Conservation (phyloP, 1,140 invertebrate species). For the Drosophila grimshawi region DNA sequence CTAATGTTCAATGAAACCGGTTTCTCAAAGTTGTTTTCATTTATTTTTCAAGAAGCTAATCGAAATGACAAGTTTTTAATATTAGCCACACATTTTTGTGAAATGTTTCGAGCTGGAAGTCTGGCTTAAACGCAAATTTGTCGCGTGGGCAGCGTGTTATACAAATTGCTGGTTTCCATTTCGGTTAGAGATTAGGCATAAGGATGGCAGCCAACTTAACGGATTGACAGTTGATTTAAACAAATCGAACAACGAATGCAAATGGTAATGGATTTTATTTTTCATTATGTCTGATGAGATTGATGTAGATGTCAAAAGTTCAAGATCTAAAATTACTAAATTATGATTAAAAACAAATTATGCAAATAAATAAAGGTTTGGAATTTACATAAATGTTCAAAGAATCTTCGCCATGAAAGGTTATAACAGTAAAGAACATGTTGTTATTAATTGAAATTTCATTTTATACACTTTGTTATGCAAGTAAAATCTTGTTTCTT, state of each 20-base stretch:
- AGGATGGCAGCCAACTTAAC: background rate
- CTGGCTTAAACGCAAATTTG: conserved; percentile 47
- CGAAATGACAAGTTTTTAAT: conserved; percentile 74
- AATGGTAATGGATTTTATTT: conserved; percentile 18
- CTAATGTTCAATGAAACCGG: conserved; percentile 50
- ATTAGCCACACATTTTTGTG: conserved; percentile 53
- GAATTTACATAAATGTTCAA: background rate
- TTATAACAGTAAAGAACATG: too few species aligned
- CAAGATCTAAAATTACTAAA: conserved; percentile 19
- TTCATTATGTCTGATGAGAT: conserved; percentile 15
- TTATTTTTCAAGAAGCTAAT: conserved; percentile 52
- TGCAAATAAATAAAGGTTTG: background rate
- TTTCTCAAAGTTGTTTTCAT: conserved; percentile 34
- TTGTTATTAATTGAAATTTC: too few species aligned
- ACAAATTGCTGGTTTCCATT: conserved; percentile 48
- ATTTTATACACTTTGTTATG: too few species aligned
- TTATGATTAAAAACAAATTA: background rate
- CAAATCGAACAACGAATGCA: conserved; percentile 7
- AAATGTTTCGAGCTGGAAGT: conserved; percentile 38
- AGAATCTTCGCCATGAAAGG: background rate
- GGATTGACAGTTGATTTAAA: conserved; percentile 17
- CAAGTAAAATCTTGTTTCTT: too few species aligned
- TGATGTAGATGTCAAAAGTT: conserved; percentile 34
- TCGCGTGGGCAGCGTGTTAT: conserved; percentile 41
- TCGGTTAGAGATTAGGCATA: conserved; percentile 24